Evolutionary conservation across 35 echinoderm and acorn worm genomes (phyloP), one percentile per base, ranked within the genome.

Genomic region (Ophiothrix spiculata): DNA sequence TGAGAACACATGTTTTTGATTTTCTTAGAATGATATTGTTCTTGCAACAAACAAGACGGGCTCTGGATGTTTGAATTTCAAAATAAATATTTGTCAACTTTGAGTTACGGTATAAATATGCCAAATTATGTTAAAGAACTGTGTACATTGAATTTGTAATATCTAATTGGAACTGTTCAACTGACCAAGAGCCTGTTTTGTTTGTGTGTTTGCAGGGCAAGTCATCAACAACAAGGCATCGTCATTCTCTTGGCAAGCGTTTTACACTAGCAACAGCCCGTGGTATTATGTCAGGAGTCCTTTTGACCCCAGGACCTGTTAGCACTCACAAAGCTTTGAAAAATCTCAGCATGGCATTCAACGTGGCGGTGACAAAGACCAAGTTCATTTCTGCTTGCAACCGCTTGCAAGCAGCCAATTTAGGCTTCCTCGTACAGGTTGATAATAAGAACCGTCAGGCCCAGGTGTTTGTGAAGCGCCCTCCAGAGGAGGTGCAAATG

Each of bases 171-270:
- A n/a, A n/a, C n/a, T n/a, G n/a, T n/a, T n/a, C n/a, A n/a, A n/a
- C 60, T 69, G 60, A 69, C 60, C 3, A 69, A 69, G 60, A 69
- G 60, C 60, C 60, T 69, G 60, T 69, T 69, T 69, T 69, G 23
- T 69, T 69, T 69, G 60, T 69, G 60, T 69, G 23, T 69, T 69
- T 69, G 4, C 60, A 69, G 60, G 60, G 60, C 3, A 69, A 69
- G 60, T 49, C 42, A 49, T 49, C 42, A 49, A 69, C 60, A 6
- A 69, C 60, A 25, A 69, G 60, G 60, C 60, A 69, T 28, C 17
- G 60, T 15, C 17, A 69, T 69, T n/a, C n/a, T n/a, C 16, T 69
- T 28, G 60, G 60, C 60, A 69, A 69, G 25, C 60, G 60, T 25
- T 69, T 69, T 69, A 28, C 60, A 28, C 25, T 69, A 28, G 60